A percentile compares a stretch with the other conserved stretches of the same genome.
phyloP scores from a whole-genome alignment of 2,113 vertebrate species.

The Isurus oxyrinchus region DNA sequence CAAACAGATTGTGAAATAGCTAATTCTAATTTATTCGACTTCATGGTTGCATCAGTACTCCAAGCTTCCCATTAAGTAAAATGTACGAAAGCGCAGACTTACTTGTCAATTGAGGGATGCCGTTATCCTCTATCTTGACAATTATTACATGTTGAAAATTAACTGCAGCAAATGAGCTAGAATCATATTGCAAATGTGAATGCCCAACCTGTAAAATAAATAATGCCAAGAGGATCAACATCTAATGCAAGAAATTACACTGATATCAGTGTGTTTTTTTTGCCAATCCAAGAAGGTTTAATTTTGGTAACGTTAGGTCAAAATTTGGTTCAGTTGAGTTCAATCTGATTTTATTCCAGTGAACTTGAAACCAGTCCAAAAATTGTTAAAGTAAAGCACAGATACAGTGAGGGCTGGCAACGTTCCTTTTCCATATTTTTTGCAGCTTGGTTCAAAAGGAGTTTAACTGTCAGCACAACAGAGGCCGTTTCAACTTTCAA shows the following conservation, averaged over 20 bases:
- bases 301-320: background rate
- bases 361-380: background rate
- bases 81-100: background rate
- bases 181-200: conserved; percentile 13
- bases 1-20: background rate
- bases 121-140: conserved; percentile 8
- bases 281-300: background rate
- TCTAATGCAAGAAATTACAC: background rate
- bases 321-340: background rate
- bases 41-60: background rate
- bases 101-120: conserved; percentile 4
- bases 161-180: background rate
- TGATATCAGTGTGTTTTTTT: background rate
- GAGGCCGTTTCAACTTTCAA: background rate
- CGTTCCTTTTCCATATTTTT: background rate
- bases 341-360: background rate
- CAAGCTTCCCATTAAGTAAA: background rate
- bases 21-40: background rate
- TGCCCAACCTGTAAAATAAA: conserved; percentile 1
- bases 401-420: background rate
- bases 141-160: conserved; percentile 18
- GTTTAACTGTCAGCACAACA: background rate
- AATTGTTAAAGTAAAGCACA: background rate
- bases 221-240: background rate
- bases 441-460: background rate